Base-by-base conservation (phyloP, 2,113 vertebrate genomes). In the Oreotrochilus melanogaster region DNA sequence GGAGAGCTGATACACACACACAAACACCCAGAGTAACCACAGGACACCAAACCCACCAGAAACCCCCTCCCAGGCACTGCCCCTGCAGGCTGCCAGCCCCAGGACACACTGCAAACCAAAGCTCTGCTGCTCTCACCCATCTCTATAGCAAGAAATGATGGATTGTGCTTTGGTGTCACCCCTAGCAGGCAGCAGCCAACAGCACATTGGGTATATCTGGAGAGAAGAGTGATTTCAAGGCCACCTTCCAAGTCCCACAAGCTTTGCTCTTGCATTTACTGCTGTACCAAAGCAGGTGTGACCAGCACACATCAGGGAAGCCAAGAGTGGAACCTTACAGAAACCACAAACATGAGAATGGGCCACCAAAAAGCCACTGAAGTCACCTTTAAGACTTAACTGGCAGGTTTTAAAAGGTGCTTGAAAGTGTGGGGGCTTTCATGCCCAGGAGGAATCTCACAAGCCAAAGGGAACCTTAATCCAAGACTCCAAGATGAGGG, bases 1-100 rank as follows among this genome's bases (percentile, higher is more conserved):
- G 14, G 39, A 67, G 64, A 79, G 27, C 19, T 11, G 47, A 39
- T 22, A 28, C 2, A 3, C 18, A 25, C 15, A 10, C 62, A 22
- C 9, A 10, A 1, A 4, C 64, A n/a, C 24, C 31, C 24, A 28
- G 58, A 45, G 18, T 2, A 18, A 65, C 8, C 22, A n/a, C 0
- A 51, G 60, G 74, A 61, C 37, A 6, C 11, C 27, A 30, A 91
- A 18, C 23, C 28, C 62, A 51, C 8, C 31, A 30, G 14, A 23
- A 78, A n/a, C 9, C 56, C 18, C 48, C 16, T 45, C 39, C 39
- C 64, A 69, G 50, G 5, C 24, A 5, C 48, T 5, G 7, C 22
- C 15, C 8, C 23, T 0, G 0, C 62, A 45, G 33, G 31, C 48
- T 83, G 35, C 39, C 72, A 83, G 54, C 51, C 65, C 70, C 88